phyloP scores from a whole-genome alignment of 2,113 vertebrate species.

The Apaloderma vittatum region DNA sequence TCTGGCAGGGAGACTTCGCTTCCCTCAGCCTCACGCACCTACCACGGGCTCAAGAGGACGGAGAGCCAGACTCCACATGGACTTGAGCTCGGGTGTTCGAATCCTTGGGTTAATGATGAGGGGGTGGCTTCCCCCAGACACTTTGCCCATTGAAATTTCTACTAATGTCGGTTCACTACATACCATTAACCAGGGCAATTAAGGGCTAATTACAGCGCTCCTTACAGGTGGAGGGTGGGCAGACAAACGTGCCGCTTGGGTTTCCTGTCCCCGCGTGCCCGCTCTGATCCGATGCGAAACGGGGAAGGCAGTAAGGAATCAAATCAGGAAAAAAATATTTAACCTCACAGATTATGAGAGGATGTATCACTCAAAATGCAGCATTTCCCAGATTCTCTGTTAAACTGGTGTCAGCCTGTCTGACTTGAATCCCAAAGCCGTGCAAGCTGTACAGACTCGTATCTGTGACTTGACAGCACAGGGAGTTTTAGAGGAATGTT shows the following conservation, averaged over 20 bases:
- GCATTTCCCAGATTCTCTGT: not conserved
- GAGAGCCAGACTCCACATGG: fast-evolving
- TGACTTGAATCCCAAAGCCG: not conserved
- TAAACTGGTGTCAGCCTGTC: not conserved
- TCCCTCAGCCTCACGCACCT: not conserved
- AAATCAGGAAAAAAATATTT: conserved; percentile 18
- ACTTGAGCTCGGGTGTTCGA: fast-evolving
- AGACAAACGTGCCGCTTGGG: not conserved
- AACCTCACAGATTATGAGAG: not conserved
- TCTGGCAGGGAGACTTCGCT: not conserved
- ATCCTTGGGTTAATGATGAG: fast-evolving
- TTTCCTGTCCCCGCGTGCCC: not conserved
- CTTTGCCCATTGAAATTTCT: not conserved
- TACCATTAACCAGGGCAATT: not conserved
- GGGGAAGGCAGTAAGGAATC: conserved; percentile 26
- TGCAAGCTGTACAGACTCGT: fast-evolving
- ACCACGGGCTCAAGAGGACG: fast-evolving
- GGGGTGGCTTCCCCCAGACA: not conserved
- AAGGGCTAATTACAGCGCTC: not conserved
- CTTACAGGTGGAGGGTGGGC: not conserved
- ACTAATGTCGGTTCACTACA: fast-evolving
- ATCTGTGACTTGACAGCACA: not conserved
- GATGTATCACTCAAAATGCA: not conserved
- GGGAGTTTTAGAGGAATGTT: not conserved
- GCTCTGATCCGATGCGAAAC: not conserved